phyloP scores from a whole-genome alignment of 2,888 invertebrate genomes.

The Meghimatium bilineatum region DNA sequence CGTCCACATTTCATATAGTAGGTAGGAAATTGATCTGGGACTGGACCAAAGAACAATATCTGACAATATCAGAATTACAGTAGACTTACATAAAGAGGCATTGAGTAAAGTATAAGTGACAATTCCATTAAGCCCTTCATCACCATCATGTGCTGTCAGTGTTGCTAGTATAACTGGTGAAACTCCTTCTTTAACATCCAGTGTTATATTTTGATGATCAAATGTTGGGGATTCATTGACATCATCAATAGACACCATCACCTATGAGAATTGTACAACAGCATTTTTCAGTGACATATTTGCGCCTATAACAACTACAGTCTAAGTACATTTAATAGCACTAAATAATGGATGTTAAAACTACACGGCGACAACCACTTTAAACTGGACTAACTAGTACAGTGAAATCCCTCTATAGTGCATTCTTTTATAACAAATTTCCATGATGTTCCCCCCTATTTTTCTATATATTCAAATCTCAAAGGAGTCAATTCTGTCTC shows the following conservation, averaged over 20 bases:
- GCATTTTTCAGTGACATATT: background rate
- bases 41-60: background rate
- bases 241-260: constrained; percentile 79
- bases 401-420: too few relatives aligned
- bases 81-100: constrained; percentile 7
- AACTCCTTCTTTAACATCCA: constrained; percentile 50
- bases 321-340: too few relatives aligned
- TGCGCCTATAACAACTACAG: too few relatives aligned
- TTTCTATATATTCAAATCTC: too few relatives aligned
- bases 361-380: too few relatives aligned
- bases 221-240: constrained; percentile 95
- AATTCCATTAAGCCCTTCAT: constrained; percentile 89
- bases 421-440: too few relatives aligned
- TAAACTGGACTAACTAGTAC: too few relatives aligned
- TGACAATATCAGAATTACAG: background rate
- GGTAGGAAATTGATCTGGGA: too few relatives aligned
- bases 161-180: constrained; percentile 78
- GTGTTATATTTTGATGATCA: constrained; percentile 54
- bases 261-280: constrained; percentile 34
- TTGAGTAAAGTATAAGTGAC: constrained; percentile 75
- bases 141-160: constrained; percentile 88
- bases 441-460: too few relatives aligned
- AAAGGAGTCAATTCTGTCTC: too few relatives aligned
- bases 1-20: too few relatives aligned
- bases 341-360: too few relatives aligned